Evolutionary conservation across 1,140 invertebrate genomes (phyloP), one percentile per base, ranked within the genome.

Genomic region (Dreissena rostriformis): DNA sequence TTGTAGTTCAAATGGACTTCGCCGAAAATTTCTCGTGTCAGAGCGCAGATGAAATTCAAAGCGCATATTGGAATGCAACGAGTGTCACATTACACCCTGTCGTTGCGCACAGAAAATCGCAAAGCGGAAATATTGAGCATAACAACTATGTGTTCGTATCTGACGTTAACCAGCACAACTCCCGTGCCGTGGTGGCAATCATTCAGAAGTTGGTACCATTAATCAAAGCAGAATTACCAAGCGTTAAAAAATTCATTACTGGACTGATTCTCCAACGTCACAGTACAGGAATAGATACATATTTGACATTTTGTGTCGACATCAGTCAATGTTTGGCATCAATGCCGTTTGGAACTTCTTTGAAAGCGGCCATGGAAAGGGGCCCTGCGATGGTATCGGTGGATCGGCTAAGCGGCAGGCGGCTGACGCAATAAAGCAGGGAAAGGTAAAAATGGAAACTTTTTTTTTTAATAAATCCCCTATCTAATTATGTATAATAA

Each of bases 11-110:
- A 61, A 83, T 79, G 81, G 85, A 84, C 49, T 86, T 84, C 51
- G 81, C 85, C 17, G 85, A 86, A 65, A 86, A 75, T 55, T 86
- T 55, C 63, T 28, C n/a, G 19, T 85, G 70, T 68, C 84, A 61
- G 39, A 66, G 12, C 17, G 65, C 71, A 52, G 77, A 87, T 53
- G 77, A 85, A 65, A 74, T 86, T 53, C 77, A 86, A 57, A 76
- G 71, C 19, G 83, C 86, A 17, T 78, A 85, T 61, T 85, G 68
- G 67, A 82, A 80, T 77, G 68, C 66, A 61, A 72, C 52, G 19
- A 61, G 0, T 1, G 73, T 82, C 15, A 81, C 83, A 14, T 15
- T 85, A 52, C 83, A 85, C 55, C 73, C 76, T 39, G 53, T 55
- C 15, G 71, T 85, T 19, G 66, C 24, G 17, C 70, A 80, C 66